Conservation (phyloP, 2,888 invertebrate genomes). For the Lochmaea capreae region DNA sequence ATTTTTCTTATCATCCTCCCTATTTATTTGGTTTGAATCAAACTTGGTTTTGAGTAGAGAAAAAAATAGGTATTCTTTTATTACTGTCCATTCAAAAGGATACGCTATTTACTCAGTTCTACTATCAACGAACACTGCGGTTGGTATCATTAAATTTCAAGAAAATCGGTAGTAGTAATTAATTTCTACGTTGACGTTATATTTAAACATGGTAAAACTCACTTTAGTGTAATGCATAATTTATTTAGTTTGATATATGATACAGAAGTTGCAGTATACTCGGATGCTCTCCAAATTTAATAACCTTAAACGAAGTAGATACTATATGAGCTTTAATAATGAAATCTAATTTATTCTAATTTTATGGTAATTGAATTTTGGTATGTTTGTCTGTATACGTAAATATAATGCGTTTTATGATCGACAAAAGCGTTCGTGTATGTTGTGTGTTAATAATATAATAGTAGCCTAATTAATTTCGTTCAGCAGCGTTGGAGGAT, state of each 20-base stretch:
- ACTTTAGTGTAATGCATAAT: neutral
- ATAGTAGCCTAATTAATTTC: neutral
- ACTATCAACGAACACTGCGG: too few species aligned
- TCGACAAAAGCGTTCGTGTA: neutral
- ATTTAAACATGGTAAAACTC: neutral
- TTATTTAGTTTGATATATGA: neutral
- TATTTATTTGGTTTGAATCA: too few species aligned
- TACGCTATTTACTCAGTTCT: too few species aligned
- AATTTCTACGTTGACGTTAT: neutral
- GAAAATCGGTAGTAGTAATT: neutral
- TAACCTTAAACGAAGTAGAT: neutral
- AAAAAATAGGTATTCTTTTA: too few species aligned
- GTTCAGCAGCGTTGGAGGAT: neutral
- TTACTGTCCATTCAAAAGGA: too few species aligned
- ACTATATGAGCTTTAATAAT: slow-evolving; percentile 10
- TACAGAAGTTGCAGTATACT: neutral
- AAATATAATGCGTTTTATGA: neutral
- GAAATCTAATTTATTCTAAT: slow-evolving; percentile 4
- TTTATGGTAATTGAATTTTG: slow-evolving; percentile 14
- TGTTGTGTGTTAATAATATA: neutral
- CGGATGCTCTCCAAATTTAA: slow-evolving; percentile 2
- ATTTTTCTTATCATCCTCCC: too few species aligned
- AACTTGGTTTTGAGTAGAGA: too few species aligned
- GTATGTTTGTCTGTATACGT: neutral
- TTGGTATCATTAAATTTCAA: neutral